Percentiles rank a stretch among this genome's conserved stretches.
Conservation (phyloP, 2,113 vertebrate species). For the Takifugu bimaculatus region DNA sequence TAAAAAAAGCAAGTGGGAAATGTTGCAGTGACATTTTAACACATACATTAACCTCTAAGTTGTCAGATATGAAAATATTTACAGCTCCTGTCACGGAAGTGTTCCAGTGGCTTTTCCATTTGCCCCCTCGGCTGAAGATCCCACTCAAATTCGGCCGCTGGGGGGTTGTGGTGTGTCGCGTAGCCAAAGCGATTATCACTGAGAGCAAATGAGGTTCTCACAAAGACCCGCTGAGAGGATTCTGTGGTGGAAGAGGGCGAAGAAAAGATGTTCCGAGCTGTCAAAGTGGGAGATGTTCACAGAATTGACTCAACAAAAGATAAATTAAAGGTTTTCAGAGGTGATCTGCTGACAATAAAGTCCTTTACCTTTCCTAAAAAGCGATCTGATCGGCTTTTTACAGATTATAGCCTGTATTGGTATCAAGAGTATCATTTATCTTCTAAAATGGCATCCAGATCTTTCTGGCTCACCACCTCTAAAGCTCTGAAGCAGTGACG, state of each 20-base stretch:
- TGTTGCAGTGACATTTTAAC: not conserved
- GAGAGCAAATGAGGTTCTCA: constrained; percentile 8
- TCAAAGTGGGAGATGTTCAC: not conserved
- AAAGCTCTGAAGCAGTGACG: no score
- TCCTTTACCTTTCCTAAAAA: no score
- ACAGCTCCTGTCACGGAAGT: not conserved
- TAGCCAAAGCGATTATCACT: constrained; percentile 6
- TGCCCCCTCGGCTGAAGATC: not conserved
- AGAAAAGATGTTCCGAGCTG: constrained; percentile 9
- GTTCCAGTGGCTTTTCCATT: constrained; percentile 14
- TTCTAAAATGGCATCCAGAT: no score
- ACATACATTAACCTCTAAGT: constrained; percentile 1
- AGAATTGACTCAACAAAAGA: no score
- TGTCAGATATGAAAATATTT: constrained; percentile 1
- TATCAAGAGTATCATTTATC: no score
- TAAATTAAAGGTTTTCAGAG: no score
- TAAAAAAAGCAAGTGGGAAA: not conserved
- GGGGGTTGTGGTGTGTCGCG: not conserved
- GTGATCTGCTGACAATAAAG: no score
- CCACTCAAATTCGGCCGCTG: not conserved
- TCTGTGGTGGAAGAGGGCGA: not conserved
- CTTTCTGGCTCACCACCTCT: no score
- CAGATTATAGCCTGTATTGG: no score
- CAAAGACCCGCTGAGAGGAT: constrained; percentile 2
- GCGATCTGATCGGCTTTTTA: no score